Evolutionary conservation across 1,140 invertebrate genomes (phyloP), one percentile per base, ranked within the genome.

Genomic region (Amphibalanus amphitrite): DNA sequence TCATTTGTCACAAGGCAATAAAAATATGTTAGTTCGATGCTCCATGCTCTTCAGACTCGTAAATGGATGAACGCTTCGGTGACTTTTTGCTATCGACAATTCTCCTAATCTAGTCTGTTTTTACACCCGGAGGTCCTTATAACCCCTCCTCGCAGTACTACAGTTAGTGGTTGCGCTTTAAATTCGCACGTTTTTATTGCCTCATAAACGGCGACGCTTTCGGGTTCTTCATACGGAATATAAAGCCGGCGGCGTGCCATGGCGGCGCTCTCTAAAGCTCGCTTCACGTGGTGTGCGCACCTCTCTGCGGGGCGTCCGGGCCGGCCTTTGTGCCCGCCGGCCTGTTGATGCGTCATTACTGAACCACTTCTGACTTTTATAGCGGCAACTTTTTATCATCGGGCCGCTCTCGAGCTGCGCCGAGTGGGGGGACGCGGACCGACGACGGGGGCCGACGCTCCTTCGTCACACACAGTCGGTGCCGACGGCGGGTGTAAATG

Each of bases 361-460:
- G 47, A 23, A 59, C 47, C 47, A 59, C 47, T 59, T 59, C 47
- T 59, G 47, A 59, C 47, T 59, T 59, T 59, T 59, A 59, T 59
- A 59, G 47, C 47, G 47, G 47, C 47, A 59, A 59, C 47, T 59
- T 59, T 59, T 59, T 59, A 59, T 59, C 47, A 59, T 59, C 47
- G 47, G 47, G 17, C 4, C 33, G 4, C 47, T 20, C 47, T 59
- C 1, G 6, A 20, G 17, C 47, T 23, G 47, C 10, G 47, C 47
- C 1, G 23, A 59, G 47, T 20, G 47, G 17, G 10, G 47, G 47
- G 10, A 59, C 47, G 47, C 13, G 47, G 47, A 1, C 20, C 6
- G 47, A 20, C 47, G 47, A 20, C 47, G 47, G 47, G 38, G 23
- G 23, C 23, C 47, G 47, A 59, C 47, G 47, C 47, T 20, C 47